Evolutionary conservation across 1,140 invertebrate species (phyloP).

Genomic region (Melanaphis sacchari): DNA sequence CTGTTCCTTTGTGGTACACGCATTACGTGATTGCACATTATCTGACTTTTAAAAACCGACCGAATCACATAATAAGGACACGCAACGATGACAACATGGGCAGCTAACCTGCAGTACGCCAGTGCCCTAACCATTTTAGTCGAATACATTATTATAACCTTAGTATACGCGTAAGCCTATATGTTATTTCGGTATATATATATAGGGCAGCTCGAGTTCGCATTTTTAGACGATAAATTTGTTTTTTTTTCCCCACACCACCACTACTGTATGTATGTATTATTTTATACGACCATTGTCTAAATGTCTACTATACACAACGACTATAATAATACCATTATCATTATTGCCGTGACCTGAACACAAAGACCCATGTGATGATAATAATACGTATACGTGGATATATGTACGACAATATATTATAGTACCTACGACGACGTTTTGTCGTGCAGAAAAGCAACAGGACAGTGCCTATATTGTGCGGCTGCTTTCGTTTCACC

Average conservation of each 20-base stretch:
- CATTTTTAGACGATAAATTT: neutral
- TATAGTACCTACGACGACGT: neutral
- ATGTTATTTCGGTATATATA: neutral
- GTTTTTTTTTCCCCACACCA: neutral
- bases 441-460: slow-evolving; percentile 2
- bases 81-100: no score
- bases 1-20: neutral
- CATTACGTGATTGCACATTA: neutral
- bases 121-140: neutral
- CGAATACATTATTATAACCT: no score
- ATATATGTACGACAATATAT: neutral
- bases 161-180: neutral
- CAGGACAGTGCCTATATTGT: neutral
- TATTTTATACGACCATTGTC: neutral
- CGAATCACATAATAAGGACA: neutral
- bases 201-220: neutral
- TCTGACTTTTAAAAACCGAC: slow-evolving; percentile 15
- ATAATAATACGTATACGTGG: neutral
- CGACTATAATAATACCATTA: neutral
- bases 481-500: neutral
- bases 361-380: neutral
- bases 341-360: neutral
- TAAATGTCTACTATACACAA: neutral
- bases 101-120: no score
- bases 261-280: neutral